A percentile compares a stretch with the other conserved stretches of the same genome.
phyloP scores from a whole-genome alignment of 2,113 vertebrate genomes.

The Neolamprologus devosi region DNA sequence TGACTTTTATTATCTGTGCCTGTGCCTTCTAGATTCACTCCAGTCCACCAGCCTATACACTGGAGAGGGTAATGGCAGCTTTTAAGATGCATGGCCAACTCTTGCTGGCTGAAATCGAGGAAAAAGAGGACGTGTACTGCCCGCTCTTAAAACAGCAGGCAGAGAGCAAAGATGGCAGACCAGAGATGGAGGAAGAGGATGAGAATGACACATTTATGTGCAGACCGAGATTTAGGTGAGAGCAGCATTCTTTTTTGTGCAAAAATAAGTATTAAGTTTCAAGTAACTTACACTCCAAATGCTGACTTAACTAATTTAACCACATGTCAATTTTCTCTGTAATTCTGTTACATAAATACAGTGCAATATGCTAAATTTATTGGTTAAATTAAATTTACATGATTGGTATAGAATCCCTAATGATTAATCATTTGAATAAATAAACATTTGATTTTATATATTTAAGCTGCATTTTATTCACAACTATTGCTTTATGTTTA shows the following conservation, averaged over 20 bases:
- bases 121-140: constrained; percentile 79
- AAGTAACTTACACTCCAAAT: neutral
- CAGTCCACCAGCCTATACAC: constrained; percentile 68
- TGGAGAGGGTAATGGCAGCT: constrained; percentile 78
- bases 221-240: constrained; percentile 28
- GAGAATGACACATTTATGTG: neutral
- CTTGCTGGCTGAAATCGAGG: constrained; percentile 77
- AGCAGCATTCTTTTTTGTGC: neutral
- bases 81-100: constrained; percentile 79
- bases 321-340: neutral
- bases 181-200: neutral
- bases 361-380: neutral
- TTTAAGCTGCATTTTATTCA: neutral
- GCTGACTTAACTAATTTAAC: neutral
- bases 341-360: neutral
- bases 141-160: constrained; percentile 63
- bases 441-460: neutral
- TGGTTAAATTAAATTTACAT: neutral
- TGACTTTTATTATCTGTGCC: neutral
- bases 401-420: neutral
- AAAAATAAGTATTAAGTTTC: neutral
- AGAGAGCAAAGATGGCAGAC: constrained; percentile 43
- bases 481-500: neutral
- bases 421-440: neutral
- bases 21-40: constrained; percentile 70